Conservation (phyloP, 2,888 invertebrate species). For the Leptothorax acervorum region DNA sequence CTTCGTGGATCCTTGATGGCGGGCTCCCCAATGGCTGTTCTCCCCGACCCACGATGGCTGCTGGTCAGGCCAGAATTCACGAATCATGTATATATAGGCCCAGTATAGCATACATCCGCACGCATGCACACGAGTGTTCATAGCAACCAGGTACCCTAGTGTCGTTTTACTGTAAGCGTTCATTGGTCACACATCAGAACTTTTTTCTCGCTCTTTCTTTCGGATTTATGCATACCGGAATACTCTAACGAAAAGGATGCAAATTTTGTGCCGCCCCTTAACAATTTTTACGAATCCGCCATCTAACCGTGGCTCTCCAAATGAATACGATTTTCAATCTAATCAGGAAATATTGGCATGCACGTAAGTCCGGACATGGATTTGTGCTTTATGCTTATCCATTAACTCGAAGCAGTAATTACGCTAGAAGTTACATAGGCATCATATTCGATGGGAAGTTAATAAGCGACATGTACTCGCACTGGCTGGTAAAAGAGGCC, state of each 20-base stretch:
- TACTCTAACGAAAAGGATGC: slow-evolving; percentile 65
- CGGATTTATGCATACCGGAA: slow-evolving; percentile 54
- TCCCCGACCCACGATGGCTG: slow-evolving; percentile 61
- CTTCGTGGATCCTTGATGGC: slow-evolving; percentile 58
- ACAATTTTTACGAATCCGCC: slow-evolving; percentile 35
- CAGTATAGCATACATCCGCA: slow-evolving; percentile 22
- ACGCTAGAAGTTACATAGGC: slow-evolving; percentile 47
- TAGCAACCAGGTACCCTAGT: slow-evolving; percentile 45
- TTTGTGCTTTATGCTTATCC: slow-evolving; percentile 54
- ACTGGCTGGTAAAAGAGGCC: not conserved
- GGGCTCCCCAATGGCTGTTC: slow-evolving; percentile 59
- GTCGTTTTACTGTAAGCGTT: slow-evolving; percentile 43
- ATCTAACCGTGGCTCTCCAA: not conserved
- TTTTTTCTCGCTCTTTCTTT: slow-evolving; percentile 30
- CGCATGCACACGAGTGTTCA: not conserved
- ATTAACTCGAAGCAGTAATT: slow-evolving; percentile 56
- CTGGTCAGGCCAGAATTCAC: slow-evolving; percentile 55
- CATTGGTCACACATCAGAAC: slow-evolving; percentile 67
- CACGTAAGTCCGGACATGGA: not conserved
- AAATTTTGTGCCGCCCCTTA: slow-evolving; percentile 55
- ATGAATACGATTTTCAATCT: slow-evolving; percentile 40
- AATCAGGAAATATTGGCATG: slow-evolving; percentile 32
- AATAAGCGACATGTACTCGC: slow-evolving; percentile 41
- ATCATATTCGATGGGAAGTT: slow-evolving; percentile 56
- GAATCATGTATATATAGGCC: slow-evolving; percentile 50